A percentile compares a stretch with the other conserved stretches of the same genome.
These are phyloP conservation scores for Corythornis vintsioides DNA, from an alignment of 2,113 vertebrate genomes.

Conservation along the genomic window DNA sequence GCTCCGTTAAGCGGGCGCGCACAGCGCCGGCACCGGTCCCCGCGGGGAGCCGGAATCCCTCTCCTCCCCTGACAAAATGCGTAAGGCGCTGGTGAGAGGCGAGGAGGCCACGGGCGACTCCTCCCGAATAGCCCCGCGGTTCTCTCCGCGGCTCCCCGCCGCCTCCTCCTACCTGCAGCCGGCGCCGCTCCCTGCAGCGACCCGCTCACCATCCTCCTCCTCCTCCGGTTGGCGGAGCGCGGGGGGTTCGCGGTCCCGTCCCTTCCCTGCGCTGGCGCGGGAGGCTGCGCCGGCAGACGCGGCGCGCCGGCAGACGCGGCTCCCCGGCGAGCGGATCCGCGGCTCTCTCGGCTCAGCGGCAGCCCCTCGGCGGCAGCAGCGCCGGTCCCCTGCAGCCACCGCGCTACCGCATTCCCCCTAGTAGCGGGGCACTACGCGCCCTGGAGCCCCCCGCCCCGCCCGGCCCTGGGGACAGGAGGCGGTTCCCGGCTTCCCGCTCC, in stretches of 20 bases:
- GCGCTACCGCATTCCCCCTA: constrained; percentile 86
- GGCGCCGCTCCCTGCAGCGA: constrained; percentile 58
- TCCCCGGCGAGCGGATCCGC: constrained; percentile 77
- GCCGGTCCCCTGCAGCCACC: constrained; percentile 75
- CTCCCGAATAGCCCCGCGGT: not conserved
- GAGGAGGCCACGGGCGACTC: not conserved
- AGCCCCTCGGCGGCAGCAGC: constrained; percentile 61
- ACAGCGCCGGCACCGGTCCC: not conserved
- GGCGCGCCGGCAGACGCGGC: constrained; percentile 59
- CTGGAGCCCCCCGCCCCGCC: not conserved
- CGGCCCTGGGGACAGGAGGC: not conserved
- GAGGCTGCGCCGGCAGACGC: constrained; percentile 41
- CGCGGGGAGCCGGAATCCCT: not conserved
- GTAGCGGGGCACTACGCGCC: constrained; percentile 67
- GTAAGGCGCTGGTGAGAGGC: not conserved
- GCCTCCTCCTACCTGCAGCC: constrained; percentile 77
- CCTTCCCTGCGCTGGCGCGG: constrained; percentile 49
- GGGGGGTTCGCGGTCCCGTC: constrained; percentile 28
- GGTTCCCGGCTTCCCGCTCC: not conserved
- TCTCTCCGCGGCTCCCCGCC: not conserved
- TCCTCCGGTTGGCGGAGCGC: constrained; percentile 46
- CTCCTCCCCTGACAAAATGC: not conserved
- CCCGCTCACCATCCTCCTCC: constrained; percentile 63
- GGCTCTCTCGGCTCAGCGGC: constrained; percentile 51
- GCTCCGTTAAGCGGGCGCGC: not conserved